Evolutionary conservation across 2,888 invertebrate species (phyloP).

Genomic region (Caenorhabditis sp.): DNA sequence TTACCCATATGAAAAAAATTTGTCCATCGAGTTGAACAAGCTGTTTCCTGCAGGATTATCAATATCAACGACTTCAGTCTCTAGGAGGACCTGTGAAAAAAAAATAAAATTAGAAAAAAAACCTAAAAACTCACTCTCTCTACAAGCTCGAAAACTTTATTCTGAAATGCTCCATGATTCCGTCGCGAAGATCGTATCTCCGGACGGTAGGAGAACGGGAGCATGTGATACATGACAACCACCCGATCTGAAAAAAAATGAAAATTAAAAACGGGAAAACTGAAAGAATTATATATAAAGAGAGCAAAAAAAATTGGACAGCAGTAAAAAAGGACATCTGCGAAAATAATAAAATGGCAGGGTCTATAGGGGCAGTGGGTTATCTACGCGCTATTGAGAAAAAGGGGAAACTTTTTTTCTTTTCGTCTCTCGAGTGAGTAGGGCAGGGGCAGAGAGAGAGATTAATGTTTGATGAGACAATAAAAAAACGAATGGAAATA

Average conservation of each 20-base stretch:
- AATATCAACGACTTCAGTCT: conserved; percentile 47
- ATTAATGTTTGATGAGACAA: no score
- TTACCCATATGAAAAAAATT: conserved; percentile 59
- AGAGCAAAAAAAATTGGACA: not conserved
- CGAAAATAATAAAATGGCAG: not conserved
- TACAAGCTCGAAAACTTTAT: conserved; percentile 14
- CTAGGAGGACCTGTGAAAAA: conserved; percentile 25
- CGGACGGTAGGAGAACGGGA: conserved; percentile 33
- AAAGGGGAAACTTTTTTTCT: no score
- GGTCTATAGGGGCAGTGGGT: no score
- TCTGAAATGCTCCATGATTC: conserved; percentile 45
- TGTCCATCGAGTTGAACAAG: conserved; percentile 53
- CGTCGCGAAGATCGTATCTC: conserved; percentile 22
- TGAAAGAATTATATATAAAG: not conserved
- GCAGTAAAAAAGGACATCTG: not conserved
- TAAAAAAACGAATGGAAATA: no score
- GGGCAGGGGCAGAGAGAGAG: no score
- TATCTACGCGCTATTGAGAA: no score
- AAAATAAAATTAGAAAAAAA: not conserved
- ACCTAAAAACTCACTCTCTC: conserved; percentile 26
- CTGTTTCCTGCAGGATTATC: conserved; percentile 34
- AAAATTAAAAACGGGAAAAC: not conserved
- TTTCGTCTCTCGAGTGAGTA: no score
- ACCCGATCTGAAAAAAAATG: not conserved
- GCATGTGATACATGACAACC: conserved; percentile 35